Base-by-base conservation (phyloP, 2,113 vertebrate species). In the Synchiropus splendidus region DNA sequence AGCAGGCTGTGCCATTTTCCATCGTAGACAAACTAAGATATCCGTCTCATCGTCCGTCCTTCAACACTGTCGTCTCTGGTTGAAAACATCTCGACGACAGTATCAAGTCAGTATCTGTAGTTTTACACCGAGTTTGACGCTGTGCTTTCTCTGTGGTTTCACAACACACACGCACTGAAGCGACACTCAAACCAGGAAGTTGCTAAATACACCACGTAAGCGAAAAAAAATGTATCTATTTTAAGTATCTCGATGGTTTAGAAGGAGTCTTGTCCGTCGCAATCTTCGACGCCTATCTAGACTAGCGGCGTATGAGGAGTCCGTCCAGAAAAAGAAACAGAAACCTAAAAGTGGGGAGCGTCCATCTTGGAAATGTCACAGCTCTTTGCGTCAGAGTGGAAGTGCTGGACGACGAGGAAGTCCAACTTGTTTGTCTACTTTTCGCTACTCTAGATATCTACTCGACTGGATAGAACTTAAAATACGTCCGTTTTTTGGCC, bases 141-240 rank as follows among this genome's bases (percentile, higher is more conserved):
- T 9, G 18, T 12, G 16, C 33, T 39, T 34, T 42, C 13, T 18
- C 30, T 35, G 32, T 47, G 33, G 42, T 58, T 70, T 40, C 39
- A 31, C 21, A 27, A 27, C 21, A 40, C 21, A 40, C 13, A 50
- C 52, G 66, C 57, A 21, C 36, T 51, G 35, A 45, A 2, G 21
- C 57, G 53, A 55, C 52, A 71, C 78, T 64, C 73, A 81, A 72
- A 82, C 67, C 75, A 78, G 79, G 77, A 82, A 82, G 77, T 82
- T 55, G 39, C 39, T 39, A 57, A 54, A 31, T 10, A 17, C 4
- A 16, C 31, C 4, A 27, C 21, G 21, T 27, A 27, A 5, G 21
- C 21, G 21, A 8, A 27, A 27, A 27, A 27, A 8, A 8, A 27
- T 4, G 21, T 27, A 27, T 27, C 8, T 27, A 5, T 27, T 27